Evolutionary conservation across 1,140 invertebrate genomes (phyloP), one percentile per base, ranked within the genome.

Genomic region (Solenopsis fugax): DNA sequence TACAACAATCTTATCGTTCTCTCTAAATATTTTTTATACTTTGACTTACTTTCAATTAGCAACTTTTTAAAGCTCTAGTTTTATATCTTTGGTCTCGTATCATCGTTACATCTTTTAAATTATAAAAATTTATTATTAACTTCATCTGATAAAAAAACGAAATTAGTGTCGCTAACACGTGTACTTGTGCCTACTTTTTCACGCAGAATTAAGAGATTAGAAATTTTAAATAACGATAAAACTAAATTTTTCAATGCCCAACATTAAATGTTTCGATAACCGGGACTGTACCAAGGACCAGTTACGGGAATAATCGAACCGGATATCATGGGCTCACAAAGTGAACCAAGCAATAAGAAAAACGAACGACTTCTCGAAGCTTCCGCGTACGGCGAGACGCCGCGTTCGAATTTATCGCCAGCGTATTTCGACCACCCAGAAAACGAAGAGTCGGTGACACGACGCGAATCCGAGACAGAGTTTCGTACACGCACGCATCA

Each of bases 371-470:
- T 34, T 77, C 45, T 52, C 24, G 45, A 69, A 89, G 76, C 81
- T 90, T 90, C 88, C 89, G 89, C 65, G 86, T 90, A 60, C 29
- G 21, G 54, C 58, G 60, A 90, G 85, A 82, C 21, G 72, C 48
- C 52, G 29, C 58, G 69, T 82, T 81, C 75, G 76, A 90, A 90
- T 90, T 90, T 90, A 90, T 90, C 65, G 73, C 73, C 76, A 71
- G 50, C 54, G 75, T 90, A 88, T 90, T 90, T 86, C 75, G 82
- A 91, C 89, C 87, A 90, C 82, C 77, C 89, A 86, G 86, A 86
- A 84, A 90, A 90, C 81, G 69, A 73, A 24, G 67, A 90, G 81
- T 75, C 88, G 48, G 75, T 16, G 72, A 64, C 86, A 62, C 60
- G 56, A 52, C 86, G 89, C 50, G 29, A 71, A 73, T 58, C 64